Evolutionary conservation across 2,113 vertebrate species (phyloP).

Genomic region (Laticauda laticaudata): DNA sequence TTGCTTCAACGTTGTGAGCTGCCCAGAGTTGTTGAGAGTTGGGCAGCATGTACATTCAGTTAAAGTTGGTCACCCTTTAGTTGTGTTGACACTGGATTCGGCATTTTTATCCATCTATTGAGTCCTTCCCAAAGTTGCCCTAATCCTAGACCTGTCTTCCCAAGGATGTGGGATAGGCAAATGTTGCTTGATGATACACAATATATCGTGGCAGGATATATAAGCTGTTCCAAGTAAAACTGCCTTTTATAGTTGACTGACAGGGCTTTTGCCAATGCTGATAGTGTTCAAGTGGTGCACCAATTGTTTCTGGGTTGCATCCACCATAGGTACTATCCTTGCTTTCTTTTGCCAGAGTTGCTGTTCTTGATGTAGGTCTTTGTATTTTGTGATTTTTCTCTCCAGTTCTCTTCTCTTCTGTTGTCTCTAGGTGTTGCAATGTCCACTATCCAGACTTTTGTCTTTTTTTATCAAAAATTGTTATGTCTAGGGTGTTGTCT

Average conservation of each 20-base stretch:
- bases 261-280: neutral
- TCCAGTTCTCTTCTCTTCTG: neutral
- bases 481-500: neutral
- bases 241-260: neutral
- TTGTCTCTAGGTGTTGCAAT: neutral
- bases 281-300: neutral
- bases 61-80: neutral
- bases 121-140: neutral
- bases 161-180: neutral
- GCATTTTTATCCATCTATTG: neutral
- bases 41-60: neutral
- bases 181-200: neutral
- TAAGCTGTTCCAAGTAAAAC: neutral
- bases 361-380: neutral
- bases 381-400: neutral
- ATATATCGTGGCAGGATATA: neutral
- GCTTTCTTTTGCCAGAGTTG: neutral
- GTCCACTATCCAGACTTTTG: neutral
- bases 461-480: neutral
- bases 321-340: neutral
- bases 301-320: neutral
- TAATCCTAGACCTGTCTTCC: neutral
- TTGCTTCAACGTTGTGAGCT: neutral
- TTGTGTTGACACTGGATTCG: neutral
- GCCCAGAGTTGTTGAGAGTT: neutral